phyloP scores from a whole-genome alignment of 2,797 vertebrate genomes.

The Loriculus beryllinus region DNA sequence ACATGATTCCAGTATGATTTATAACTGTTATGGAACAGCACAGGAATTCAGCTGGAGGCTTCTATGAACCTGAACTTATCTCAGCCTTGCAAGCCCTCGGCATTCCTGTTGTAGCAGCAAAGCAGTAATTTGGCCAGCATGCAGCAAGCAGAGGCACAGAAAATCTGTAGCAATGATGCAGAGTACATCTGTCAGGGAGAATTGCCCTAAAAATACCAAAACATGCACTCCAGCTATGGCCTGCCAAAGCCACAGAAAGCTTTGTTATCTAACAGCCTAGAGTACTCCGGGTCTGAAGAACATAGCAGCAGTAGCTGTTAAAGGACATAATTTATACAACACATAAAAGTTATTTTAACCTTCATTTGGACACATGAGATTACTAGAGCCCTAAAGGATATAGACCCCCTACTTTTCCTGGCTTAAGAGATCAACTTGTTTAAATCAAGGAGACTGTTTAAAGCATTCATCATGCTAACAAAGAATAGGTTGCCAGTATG shows the following conservation, averaged over 20 bases:
- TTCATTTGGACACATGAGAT: background rate
- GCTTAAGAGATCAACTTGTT: background rate
- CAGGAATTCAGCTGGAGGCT: background rate
- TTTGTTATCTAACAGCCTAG: background rate
- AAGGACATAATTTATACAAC: background rate
- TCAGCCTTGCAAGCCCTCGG: background rate
- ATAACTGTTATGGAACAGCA: background rate
- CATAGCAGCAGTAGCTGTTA: background rate
- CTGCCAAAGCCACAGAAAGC: slow-evolving; percentile 21
- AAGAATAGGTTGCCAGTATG: background rate
- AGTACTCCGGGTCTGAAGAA: background rate
- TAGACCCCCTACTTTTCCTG: background rate
- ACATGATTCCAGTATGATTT: background rate
- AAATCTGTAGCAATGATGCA: background rate
- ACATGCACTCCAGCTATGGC: background rate
- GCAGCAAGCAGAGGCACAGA: background rate
- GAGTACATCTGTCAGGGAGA: background rate
- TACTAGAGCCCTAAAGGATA: background rate
- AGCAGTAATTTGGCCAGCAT: background rate
- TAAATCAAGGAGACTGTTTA: background rate
- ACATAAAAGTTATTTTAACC: background rate
- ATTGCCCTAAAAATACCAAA: slow-evolving; percentile 17
- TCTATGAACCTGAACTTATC: background rate
- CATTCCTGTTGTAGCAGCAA: background rate
- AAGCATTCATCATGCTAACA: background rate